These are phyloP conservation scores for Rhabditoides inermis DNA, from an alignment of 2,888 invertebrate genomes.

Conservation along the genomic window DNA sequence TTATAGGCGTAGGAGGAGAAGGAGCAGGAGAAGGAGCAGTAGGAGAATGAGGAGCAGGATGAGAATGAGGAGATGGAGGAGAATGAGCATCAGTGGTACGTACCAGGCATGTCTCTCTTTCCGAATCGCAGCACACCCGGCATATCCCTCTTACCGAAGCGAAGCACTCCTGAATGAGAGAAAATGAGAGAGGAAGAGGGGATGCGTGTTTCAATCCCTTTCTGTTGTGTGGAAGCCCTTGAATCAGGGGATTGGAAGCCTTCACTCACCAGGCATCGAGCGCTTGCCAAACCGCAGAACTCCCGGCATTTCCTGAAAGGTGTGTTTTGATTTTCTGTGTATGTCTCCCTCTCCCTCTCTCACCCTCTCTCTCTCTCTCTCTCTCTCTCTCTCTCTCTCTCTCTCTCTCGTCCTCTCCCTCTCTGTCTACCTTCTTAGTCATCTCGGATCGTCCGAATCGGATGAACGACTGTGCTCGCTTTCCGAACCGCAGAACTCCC, in stretches of 20 bases:
- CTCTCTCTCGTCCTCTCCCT: constrained; percentile 18
- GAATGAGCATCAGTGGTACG: neutral
- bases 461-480: constrained; percentile 27
- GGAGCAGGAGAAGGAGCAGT: neutral
- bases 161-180: too few relatives aligned
- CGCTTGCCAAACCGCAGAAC: constrained; percentile 32
- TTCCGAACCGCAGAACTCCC: constrained; percentile 47
- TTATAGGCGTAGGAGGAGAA: too few relatives aligned
- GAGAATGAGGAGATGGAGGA: neutral
- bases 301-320: constrained; percentile 17
- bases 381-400: constrained; percentile 22
- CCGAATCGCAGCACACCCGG: constrained; percentile 38
- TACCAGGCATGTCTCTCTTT: constrained; percentile 30
- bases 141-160: constrained; percentile 29
- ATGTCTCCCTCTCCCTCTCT: constrained; percentile 15
- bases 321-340: neutral
- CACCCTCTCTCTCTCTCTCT: neutral
- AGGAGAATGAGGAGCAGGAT: neutral
- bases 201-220: too few relatives aligned
- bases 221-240: too few relatives aligned
- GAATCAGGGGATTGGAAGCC: too few relatives aligned
- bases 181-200: too few relatives aligned
- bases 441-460: constrained; percentile 9
- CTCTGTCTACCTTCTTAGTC: neutral
- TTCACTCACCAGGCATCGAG: too few relatives aligned